These are phyloP conservation scores for Neocloeon triangulifer DNA, from an alignment of 1,140 invertebrate genomes.

Conservation along the genomic window DNA sequence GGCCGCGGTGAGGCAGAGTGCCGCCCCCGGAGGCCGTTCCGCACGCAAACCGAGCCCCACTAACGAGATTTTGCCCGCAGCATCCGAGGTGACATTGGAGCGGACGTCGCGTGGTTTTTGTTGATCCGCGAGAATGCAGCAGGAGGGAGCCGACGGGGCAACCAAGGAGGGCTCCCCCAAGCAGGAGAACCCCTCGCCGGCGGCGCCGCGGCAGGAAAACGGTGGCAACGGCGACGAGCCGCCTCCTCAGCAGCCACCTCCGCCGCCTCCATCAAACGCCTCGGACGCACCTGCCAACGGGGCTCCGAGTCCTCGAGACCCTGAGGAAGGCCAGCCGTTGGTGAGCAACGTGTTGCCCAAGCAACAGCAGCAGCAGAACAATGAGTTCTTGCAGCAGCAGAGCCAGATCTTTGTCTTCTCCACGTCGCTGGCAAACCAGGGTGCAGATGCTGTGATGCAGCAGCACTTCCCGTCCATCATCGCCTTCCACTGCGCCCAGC, in stretches of 20 bases:
- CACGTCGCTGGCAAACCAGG: slow-evolving; percentile 79
- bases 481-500: slow-evolving; percentile 84
- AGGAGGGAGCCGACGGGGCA: too few species aligned
- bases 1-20: too few species aligned
- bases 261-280: neutral
- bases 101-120: too few species aligned
- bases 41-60: too few species aligned
- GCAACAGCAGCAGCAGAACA: slow-evolving; percentile 52
- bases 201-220: neutral
- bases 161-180: too few species aligned
- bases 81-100: too few species aligned
- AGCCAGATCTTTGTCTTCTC: slow-evolving; percentile 97
- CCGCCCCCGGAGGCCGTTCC: too few species aligned
- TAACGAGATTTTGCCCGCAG: too few species aligned
- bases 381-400: slow-evolving; percentile 86
- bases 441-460: slow-evolving; percentile 71
- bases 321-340: slow-evolving; percentile 35
- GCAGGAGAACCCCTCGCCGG: too few species aligned
- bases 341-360: slow-evolving; percentile 57
- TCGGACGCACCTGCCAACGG: too few species aligned
- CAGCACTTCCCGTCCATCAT: slow-evolving; percentile 82
- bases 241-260: neutral
- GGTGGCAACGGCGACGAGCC: neutral
- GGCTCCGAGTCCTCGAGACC: slow-evolving; percentile 6
- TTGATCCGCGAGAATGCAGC: too few species aligned